Evolutionary conservation across 2,888 invertebrate species (phyloP).

Genomic region (Deilephila porcellus): DNA sequence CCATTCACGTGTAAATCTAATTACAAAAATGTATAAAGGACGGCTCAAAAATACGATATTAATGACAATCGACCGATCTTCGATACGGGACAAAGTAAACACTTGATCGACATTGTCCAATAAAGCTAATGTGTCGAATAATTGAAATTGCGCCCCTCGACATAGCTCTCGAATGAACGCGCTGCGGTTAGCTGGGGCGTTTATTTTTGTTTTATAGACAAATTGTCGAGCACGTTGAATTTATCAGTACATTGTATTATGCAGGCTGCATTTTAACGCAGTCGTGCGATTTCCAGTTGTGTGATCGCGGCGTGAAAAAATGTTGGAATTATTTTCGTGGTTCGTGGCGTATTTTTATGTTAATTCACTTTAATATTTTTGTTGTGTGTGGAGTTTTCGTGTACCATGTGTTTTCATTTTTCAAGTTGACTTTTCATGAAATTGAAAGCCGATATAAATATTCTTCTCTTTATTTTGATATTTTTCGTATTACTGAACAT

Average conservation of each 20-base stretch:
- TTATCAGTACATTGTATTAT: neutral
- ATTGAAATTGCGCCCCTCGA: conserved; percentile 37
- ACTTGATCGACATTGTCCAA: conserved; percentile 36
- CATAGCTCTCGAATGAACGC: conserved; percentile 36
- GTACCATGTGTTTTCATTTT: neutral
- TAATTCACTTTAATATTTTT: neutral
- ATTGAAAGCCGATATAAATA: too few species aligned
- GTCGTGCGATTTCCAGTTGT: neutral
- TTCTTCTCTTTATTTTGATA: too few species aligned
- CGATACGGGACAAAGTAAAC: conserved; percentile 38
- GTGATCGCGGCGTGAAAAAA: neutral
- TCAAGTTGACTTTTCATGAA: too few species aligned
- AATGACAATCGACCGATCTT: conserved; percentile 26
- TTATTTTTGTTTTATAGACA: conserved; percentile 18
- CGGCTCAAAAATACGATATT: neutral
- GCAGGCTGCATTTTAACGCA: neutral
- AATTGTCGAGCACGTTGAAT: neutral
- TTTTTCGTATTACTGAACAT: too few species aligned
- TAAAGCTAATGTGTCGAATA: conserved; percentile 44
- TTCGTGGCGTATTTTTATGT: neutral
- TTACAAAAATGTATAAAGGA: neutral
- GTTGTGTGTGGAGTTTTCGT: neutral
- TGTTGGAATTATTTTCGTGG: neutral
- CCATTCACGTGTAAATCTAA: neutral
- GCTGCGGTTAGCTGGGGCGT: neutral